Base-by-base conservation (phyloP, 2,797 vertebrate species). In the Gouania willdenowi region DNA sequence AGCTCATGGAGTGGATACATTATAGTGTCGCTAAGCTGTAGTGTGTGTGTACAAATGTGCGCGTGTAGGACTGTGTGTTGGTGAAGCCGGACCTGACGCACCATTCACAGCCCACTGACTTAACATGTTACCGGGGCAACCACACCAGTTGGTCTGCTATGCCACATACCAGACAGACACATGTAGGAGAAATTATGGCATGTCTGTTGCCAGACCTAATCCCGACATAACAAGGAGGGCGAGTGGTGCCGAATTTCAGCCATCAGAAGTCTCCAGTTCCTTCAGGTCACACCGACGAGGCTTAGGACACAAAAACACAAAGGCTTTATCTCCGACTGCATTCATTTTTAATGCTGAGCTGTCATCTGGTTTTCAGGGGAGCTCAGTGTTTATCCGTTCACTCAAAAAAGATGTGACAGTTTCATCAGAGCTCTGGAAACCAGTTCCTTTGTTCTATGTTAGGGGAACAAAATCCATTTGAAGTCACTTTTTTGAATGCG, bases 161-260 rank as follows among this genome's bases (percentile, higher is more conserved):
- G 78, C 80, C 71, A 81, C 78, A 87, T 84, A 82, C 84, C 84
- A 87, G 82, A 83, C 82, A 75, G 83, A 85, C 78, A 74, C 77
- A 85, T 87, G 81, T 81, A 79, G 76, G 75, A 78, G 71, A 81
- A 80, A 84, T 77, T 69, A 82, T 79, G 72, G 71, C 66, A 79
- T 74, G 82, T 78, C 71, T 75, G 61, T 32, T 62, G 64, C 47
- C 14, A 3, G 66, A 52, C 29, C 57, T 75, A 77, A 77, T 76
- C 68, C 71, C 71, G 26, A 47, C 54, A 58, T 48, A 74, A 77
- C 68, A 68, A 73, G 66, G 51, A 64, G 61, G 57, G 40, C 31
- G 3, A 6, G 1, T 11, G 54, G 75, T 55, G 68, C 62, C 29
- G 16, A 41, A 66, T 74, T 73, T 66, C 69, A 65, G 14, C 47